Conservation (phyloP, 2,797 vertebrate species). For the Sebastes trivittatus region DNA sequence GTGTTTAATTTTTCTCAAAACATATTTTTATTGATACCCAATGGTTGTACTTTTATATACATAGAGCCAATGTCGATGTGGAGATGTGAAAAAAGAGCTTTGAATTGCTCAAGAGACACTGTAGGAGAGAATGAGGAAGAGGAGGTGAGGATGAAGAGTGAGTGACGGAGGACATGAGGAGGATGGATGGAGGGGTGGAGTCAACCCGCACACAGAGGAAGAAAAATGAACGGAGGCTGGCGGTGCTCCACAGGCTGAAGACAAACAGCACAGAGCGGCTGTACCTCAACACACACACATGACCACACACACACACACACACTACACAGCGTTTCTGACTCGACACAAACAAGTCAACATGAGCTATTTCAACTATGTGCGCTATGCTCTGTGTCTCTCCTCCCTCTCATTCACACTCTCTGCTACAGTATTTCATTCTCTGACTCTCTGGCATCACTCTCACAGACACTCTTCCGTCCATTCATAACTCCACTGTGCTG, state of each 20-base stretch:
- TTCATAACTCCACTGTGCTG: background rate
- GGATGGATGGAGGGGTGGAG: background rate
- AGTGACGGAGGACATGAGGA: background rate
- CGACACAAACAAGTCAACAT: slow-evolving; percentile 45
- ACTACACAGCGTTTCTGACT: slow-evolving; percentile 21
- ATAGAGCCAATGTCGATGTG: background rate
- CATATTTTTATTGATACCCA: background rate
- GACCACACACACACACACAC: slow-evolving; percentile 10
- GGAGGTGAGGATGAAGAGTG: background rate
- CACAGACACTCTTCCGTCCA: background rate
- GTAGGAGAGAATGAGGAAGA: background rate
- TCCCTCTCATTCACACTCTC: background rate
- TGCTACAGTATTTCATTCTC: background rate
- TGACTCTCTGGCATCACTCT: background rate
- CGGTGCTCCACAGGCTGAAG: background rate
- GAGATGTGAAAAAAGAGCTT: background rate
- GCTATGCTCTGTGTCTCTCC: slow-evolving; percentile 20
- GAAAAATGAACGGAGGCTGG: slow-evolving; percentile 5
- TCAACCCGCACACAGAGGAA: background rate
- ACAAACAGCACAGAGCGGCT: background rate
- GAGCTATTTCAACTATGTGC: slow-evolving; percentile 44
- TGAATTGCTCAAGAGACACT: background rate
- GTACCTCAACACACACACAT: slow-evolving; percentile 46
- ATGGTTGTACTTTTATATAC: background rate
- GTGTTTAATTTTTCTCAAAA: background rate